phyloP scores from a whole-genome alignment of 2,888 invertebrate genomes.

The Rhagonycha fulva region DNA sequence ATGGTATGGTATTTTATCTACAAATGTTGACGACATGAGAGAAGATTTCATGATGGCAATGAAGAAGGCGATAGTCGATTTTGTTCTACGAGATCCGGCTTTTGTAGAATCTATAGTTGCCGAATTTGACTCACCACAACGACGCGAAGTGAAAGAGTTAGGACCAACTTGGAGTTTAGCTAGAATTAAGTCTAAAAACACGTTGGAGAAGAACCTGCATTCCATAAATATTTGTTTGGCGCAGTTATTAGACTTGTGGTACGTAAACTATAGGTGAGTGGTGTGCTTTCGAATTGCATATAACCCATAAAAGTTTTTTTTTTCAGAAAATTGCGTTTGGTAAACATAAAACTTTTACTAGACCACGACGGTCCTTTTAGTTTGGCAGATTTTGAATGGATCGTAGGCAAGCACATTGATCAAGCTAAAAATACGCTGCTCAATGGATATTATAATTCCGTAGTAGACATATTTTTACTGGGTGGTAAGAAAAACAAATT shows the following conservation, averaged over 20 bases:
- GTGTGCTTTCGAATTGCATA: neutral
- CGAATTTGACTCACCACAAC: constrained; percentile 58
- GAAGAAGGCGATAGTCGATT: constrained; percentile 91
- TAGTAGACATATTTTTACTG: constrained; percentile 67
- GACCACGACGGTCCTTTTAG: constrained; percentile 68
- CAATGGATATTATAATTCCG: constrained; percentile 67
- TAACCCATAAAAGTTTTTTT: neutral
- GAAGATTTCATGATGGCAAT: constrained; percentile 86
- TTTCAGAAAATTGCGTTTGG: constrained; percentile 53
- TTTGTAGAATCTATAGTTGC: constrained; percentile 59
- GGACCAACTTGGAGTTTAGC: constrained; percentile 71
- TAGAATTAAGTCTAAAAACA: constrained; percentile 50
- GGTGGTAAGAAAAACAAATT: constrained; percentile 70
- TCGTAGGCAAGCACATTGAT: constrained; percentile 65
- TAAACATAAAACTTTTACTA: constrained; percentile 64
- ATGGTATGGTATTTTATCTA: constrained; percentile 63
- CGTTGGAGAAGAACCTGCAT: constrained; percentile 67
- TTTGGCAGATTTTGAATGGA: constrained; percentile 65
- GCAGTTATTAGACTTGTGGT: constrained; percentile 81
- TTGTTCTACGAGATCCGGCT: constrained; percentile 80
- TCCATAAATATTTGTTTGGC: constrained; percentile 82
- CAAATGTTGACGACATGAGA: constrained; percentile 76
- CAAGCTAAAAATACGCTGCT: constrained; percentile 68
- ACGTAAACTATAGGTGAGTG: constrained; percentile 72
- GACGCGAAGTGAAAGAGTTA: constrained; percentile 63